Base-by-base conservation (phyloP, 1,140 invertebrate species). In the Dreissena polymorpha region DNA sequence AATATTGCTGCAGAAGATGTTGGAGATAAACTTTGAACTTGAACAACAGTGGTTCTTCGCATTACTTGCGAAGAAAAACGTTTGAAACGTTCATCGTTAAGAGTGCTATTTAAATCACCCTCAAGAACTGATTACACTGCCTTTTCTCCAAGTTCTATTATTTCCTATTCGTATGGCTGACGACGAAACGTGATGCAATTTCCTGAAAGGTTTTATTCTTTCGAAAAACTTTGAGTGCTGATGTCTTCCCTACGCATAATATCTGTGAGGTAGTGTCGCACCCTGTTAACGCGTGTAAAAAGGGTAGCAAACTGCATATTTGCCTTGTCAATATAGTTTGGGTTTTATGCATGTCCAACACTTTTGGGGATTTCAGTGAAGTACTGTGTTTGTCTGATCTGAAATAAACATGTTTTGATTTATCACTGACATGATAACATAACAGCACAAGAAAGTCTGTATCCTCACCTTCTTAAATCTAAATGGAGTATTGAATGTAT, bases 381-480 rank as follows among this genome's bases (percentile, higher is more conserved):
- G 39, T 39, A 39, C 39, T 39, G 39, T 39, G 39, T 39, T 39
- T 64, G n/a, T 64, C n/a, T 63, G 55, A 51, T 27, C 23, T 50
- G 49, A 73, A 70, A 18, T 14, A 55, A 21, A 75, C 55, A 18
- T 83, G 14, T 29, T 57, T 18, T 16, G 6, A 6, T 10, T 12
- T 12, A 27, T 67, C 8, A 21, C 49, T 72, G 21, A 67, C 49
- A 55, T 78, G 75, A 29, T 80, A 50, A 55, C 53, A 82, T 12
- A 88, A 53, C 21, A 86, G 83, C 23, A 88, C 73, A n/a, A 88
- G 76, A 10, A 88, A 29, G 70, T 84, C 73, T 49, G 85, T 87
- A 72, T 86, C 85, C 57, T 85, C 78, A 21, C 79, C 65, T 86
- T 86, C 27, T 74, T 86, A 8, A 25, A 53, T 55, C 25, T 25